Conservation (phyloP, 2,797 vertebrate species). For the Pseudochaenichthys georgianus region DNA sequence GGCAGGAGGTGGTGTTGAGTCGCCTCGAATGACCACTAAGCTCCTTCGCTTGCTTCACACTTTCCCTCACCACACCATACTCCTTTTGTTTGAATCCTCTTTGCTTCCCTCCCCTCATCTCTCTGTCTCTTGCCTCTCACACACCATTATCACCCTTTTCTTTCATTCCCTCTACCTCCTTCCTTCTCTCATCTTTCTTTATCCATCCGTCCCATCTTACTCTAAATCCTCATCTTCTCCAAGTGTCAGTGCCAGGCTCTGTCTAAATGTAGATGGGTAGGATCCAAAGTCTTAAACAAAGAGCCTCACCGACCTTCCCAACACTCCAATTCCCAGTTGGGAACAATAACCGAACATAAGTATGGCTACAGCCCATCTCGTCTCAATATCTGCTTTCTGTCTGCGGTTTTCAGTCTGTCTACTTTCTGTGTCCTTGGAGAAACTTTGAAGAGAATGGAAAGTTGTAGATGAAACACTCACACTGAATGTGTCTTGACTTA, state of each 20-base stretch:
- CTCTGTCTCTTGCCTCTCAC: background rate
- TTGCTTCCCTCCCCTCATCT: background rate
- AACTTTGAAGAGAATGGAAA: slow-evolving; percentile 37
- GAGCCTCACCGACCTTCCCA: slow-evolving; percentile 56
- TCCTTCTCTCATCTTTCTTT: slow-evolving; percentile 26
- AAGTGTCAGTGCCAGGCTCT: slow-evolving; percentile 27
- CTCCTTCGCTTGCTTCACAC: slow-evolving; percentile 27
- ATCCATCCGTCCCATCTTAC: slow-evolving; percentile 39
- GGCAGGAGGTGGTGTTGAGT: slow-evolving; percentile 51
- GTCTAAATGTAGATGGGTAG: slow-evolving; percentile 61
- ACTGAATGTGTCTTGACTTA: slow-evolving; percentile 14
- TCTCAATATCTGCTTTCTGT: slow-evolving; percentile 50
- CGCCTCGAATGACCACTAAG: slow-evolving; percentile 50
- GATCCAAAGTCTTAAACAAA: slow-evolving; percentile 64
- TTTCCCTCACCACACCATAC: slow-evolving; percentile 5
- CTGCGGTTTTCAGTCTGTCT: slow-evolving; percentile 54
- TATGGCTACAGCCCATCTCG: slow-evolving; percentile 12
- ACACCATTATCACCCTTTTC: slow-evolving; percentile 9
- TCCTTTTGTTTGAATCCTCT: background rate
- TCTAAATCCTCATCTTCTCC: slow-evolving; percentile 27
- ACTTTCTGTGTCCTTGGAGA: slow-evolving; percentile 40
- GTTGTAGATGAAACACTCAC: slow-evolving; percentile 12
- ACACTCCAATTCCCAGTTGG: slow-evolving; percentile 32
- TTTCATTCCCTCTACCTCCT: background rate
- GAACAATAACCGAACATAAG: slow-evolving; percentile 38